Conservation (phyloP, 2,888 invertebrate genomes). For the Orthosia gracilis region DNA sequence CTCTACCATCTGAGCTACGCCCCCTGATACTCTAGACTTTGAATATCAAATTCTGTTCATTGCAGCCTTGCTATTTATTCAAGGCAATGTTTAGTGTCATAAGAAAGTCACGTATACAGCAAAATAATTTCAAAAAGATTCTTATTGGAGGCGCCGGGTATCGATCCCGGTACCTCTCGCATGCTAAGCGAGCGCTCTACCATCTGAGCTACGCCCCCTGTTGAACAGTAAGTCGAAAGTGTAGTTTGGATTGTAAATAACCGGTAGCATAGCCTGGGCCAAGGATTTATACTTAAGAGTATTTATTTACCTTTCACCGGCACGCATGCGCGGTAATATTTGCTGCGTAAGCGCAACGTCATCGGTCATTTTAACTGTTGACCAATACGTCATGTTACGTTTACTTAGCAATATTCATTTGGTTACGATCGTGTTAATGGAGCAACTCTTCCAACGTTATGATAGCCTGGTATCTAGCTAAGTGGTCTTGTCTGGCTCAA, state of each 20-base stretch:
- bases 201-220: constrained; percentile 91
- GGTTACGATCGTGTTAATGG: not conserved
- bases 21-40: not conserved
- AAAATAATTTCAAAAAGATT: too few relatives aligned
- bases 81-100: too few relatives aligned
- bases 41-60: too few relatives aligned
- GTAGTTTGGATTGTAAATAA: constrained; percentile 42
- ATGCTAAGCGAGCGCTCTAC: constrained; percentile 92
- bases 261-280: constrained; percentile 27
- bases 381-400: not conserved
- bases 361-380: not conserved
- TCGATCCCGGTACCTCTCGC: constrained; percentile 91
- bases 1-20: constrained; percentile 84
- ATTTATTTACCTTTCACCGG: constrained; percentile 27
- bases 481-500: not conserved
- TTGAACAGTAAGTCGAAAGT: constrained; percentile 18
- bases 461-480: not conserved
- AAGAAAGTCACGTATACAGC: too few relatives aligned
- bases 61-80: too few relatives aligned
- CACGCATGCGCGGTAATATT: not conserved
- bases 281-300: constrained; percentile 25
- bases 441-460: not conserved
- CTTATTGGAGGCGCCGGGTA: constrained; percentile 89
- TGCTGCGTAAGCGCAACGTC: not conserved
- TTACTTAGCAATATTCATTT: not conserved